Evolutionary conservation across 1,140 invertebrate genomes (phyloP).

Genomic region (Hyles euphorbiae): DNA sequence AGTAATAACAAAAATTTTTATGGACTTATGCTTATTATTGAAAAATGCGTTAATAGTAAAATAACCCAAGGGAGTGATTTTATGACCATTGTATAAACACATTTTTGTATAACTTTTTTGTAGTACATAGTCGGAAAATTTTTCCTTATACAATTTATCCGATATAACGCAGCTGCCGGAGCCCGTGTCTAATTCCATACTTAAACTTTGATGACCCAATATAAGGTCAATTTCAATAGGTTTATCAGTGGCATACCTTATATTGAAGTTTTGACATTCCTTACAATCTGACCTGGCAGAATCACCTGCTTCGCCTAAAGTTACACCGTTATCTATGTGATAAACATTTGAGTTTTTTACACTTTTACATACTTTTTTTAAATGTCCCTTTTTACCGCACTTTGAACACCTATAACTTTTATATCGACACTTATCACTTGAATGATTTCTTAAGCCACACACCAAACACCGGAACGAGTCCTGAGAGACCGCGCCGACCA

Average conservation of each 20-base stretch:
- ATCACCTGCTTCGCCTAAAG: too few species aligned
- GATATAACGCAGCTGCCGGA: too few species aligned
- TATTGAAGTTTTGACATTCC: too few species aligned
- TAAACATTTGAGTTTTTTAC: too few species aligned
- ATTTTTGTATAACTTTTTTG: conserved; percentile 12
- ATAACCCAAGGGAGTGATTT: conserved; percentile 27
- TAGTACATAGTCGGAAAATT: too few species aligned
- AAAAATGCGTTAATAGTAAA: conserved; percentile 13
- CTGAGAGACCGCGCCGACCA: too few species aligned
- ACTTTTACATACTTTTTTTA: conserved; percentile 1
- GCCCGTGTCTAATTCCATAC: conserved; percentile 28
- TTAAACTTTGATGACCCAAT: conserved; percentile 9
- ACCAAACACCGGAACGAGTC: conserved; percentile 13
- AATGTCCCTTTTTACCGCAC: too few species aligned
- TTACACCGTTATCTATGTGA: too few species aligned
- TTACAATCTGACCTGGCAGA: too few species aligned
- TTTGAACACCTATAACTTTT: too few species aligned
- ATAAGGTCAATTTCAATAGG: conserved; percentile 17
- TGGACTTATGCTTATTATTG: conserved; percentile 9
- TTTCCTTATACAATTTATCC: too few species aligned
- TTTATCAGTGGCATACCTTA: conserved; percentile 22
- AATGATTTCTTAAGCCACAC: background rate
- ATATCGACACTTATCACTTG: too few species aligned
- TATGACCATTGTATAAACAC: conserved; percentile 23
- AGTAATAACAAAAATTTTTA: conserved; percentile 18